Evolutionary conservation across 2,113 vertebrate genomes (phyloP).

Genomic region (Xiphophorus hellerii): DNA sequence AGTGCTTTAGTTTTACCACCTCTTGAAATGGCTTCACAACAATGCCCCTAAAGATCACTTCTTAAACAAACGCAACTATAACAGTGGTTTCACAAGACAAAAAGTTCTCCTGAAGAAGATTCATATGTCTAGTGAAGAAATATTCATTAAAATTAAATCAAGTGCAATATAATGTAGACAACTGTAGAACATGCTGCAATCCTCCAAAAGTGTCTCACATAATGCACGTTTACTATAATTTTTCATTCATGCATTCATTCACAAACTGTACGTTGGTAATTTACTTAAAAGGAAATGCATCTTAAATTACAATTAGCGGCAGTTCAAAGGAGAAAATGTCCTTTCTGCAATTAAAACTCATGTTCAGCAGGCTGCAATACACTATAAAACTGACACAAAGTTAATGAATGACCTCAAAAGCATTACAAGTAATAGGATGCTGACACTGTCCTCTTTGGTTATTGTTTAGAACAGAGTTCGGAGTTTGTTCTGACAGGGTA

Average conservation of each 20-base stretch:
- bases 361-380: constrained; percentile 6
- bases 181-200: not conserved
- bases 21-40: no score
- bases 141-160: not conserved
- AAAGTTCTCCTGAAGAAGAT: not conserved
- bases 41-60: no score
- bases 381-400: constrained; percentile 30
- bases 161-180: not conserved
- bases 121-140: not conserved
- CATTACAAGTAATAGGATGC: constrained; percentile 25
- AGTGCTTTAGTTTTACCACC: not conserved
- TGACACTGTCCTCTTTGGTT: constrained; percentile 17
- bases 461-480: constrained; percentile 30
- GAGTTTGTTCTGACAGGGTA: constrained; percentile 42
- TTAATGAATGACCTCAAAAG: constrained; percentile 28
- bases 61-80: no score
- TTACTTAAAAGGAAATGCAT: not conserved
- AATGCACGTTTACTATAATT: not conserved
- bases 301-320: not conserved
- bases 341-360: not conserved
- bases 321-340: constrained; percentile 21
- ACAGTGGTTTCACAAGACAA: no score
- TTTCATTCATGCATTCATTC: not conserved
- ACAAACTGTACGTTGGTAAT: not conserved
- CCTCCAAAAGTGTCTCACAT: not conserved